A percentile compares a stretch with the other conserved stretches of the same genome.
Conservation (phyloP, 2,797 vertebrate genomes). For the Danio albolineatus region DNA sequence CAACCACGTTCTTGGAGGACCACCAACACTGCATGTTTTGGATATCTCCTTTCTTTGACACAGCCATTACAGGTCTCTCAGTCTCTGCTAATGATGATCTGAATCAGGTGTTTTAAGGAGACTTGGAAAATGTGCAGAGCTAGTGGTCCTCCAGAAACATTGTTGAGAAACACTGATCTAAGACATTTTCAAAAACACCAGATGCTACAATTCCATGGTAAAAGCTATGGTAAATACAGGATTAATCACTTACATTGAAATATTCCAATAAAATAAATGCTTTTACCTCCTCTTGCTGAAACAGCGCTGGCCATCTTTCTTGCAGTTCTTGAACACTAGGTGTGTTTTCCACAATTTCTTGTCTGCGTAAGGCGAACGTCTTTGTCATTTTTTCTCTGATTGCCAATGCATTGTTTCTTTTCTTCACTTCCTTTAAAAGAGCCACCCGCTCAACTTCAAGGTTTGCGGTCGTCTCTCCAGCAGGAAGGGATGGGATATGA, state of each 20-base stretch:
- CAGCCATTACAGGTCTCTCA: no score
- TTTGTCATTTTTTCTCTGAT: slow-evolving; percentile 47
- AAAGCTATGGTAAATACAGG: slow-evolving; percentile 1
- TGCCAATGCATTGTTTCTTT: no score
- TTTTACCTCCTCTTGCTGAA: slow-evolving; percentile 39
- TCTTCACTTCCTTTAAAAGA: no score
- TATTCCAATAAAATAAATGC: not conserved
- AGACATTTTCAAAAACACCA: slow-evolving; percentile 9
- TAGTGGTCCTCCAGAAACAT: no score
- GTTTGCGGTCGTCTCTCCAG: slow-evolving; percentile 44
- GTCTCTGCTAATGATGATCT: no score
- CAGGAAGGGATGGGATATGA: slow-evolving; percentile 39
- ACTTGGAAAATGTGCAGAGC: no score
- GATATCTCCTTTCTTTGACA: no score
- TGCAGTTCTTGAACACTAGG: slow-evolving; percentile 21
- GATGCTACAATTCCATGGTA: slow-evolving; percentile 20
- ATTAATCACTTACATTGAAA: not conserved
- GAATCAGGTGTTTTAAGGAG: no score
- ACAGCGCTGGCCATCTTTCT: slow-evolving; percentile 24
- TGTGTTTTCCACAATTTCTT: slow-evolving; percentile 41
- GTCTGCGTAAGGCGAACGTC: slow-evolving; percentile 35
- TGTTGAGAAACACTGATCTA: no score
- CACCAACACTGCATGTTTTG: no score
- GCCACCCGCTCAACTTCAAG: slow-evolving; percentile 33
- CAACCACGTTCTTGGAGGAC: no score